Evolutionary conservation across 2,113 vertebrate genomes (phyloP), one percentile per base, ranked within the genome.

Genomic region (Oryzias curvinotus): DNA sequence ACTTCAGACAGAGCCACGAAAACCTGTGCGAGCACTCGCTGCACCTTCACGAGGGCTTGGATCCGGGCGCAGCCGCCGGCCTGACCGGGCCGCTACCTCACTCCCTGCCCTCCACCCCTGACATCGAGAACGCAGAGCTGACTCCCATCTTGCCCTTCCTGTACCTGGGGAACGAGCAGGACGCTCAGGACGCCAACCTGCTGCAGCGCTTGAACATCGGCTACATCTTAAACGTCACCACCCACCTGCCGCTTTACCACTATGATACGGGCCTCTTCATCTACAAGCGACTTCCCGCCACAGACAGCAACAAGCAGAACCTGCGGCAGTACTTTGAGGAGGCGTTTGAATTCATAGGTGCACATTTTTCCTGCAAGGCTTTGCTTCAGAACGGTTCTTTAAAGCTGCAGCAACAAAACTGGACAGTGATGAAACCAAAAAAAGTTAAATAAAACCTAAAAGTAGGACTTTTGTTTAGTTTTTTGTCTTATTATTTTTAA

Each of bases 301-400:
- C 95, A 0, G 97, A 99, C 90, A 99, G 97, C 95, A 98, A 95
- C 95, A 98, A 97, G 85, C 97, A 99, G 92, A 98, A 99, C 91
- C 94, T 99, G 89, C 93, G 97, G 51, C 97, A 98, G 91, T 99
- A 98, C 89, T 99, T 99, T 7, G 97, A 99, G 86, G 97, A 99
- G 93, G 97, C 97, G 2, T 99, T 99, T 71, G 97, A 99, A 85
- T 99, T 98, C 84, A 98, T 98, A 6, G 97, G 97, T 99, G 95
- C 81, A 79, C 85, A 47, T 72, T 78, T 46, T 30, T 17, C 25
- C 19, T 25, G 25, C 15, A 16, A 18, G 18, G 51, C 30, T 54
- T 21, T 41, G 5, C 26, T 36, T 36, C 3, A 36, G 7, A 36
- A 36, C 36, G 10, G 36, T 36, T 36, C 7, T 2, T 36, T 36